A percentile compares a stretch with the other conserved stretches of the same genome.
phyloP scores from a whole-genome alignment of 2,888 invertebrate species.

The Crossocerus cetratus region DNA sequence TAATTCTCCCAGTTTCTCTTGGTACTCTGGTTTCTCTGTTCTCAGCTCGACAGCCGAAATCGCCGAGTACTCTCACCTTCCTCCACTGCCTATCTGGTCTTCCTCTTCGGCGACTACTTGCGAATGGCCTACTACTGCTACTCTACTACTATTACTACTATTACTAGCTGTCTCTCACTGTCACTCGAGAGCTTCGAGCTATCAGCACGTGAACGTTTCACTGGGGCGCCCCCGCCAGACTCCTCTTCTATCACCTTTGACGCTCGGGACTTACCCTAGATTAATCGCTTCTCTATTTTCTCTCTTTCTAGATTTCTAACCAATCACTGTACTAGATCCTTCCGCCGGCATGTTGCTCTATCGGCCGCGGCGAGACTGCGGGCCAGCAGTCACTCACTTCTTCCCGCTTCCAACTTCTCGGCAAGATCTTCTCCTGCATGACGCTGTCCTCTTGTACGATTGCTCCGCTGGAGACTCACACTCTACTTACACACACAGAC shows the following conservation, averaged over 20 bases:
- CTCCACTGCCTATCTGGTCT: constrained; percentile 58
- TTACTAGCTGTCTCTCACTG: constrained; percentile 23
- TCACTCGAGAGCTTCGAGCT: constrained; percentile 37
- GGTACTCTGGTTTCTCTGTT: constrained; percentile 17
- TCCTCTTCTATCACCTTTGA: neutral
- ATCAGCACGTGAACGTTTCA: constrained; percentile 41
- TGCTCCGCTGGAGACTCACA: constrained; percentile 12
- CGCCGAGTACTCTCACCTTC: constrained; percentile 49
- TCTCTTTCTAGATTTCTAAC: constrained; percentile 13
- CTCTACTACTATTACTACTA: constrained; percentile 41
- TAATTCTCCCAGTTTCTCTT: constrained; percentile 11
- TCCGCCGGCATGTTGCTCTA: no score
- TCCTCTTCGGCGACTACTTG: constrained; percentile 52
- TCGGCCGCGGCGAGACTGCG: constrained; percentile 4
- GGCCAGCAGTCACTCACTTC: neutral
- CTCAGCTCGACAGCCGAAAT: constrained; percentile 46
- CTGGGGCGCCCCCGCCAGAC: constrained; percentile 5
- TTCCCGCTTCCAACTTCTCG: constrained; percentile 22
- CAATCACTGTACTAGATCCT: no score
- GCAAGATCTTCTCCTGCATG: constrained; percentile 49
- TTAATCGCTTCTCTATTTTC: neutral
- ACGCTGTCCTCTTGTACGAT: constrained; percentile 34
- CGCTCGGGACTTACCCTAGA: neutral
- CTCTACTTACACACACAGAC: constrained; percentile 24
- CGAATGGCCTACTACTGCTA: constrained; percentile 48